Conservation (phyloP, 37 sponge, comb jelly and placozoan species). For the Spongilla lacustris region DNA sequence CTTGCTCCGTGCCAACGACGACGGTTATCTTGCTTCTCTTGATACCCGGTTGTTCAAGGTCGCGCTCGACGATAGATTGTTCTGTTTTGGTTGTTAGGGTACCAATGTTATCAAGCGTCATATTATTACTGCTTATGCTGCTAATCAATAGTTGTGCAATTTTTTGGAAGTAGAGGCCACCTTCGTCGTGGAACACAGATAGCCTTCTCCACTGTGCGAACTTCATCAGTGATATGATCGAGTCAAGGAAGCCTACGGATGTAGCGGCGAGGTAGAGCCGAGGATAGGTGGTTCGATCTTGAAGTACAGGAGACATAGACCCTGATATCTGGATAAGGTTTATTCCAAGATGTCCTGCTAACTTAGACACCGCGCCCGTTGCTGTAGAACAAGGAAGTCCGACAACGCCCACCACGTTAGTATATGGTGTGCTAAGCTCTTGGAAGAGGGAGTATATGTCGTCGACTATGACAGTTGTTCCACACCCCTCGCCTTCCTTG, state of each 20-base stretch:
- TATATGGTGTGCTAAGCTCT: neutral
- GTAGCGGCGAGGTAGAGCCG: slow-evolving; percentile 7
- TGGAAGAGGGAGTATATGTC: neutral
- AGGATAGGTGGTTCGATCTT: neutral
- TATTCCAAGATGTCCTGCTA: slow-evolving; percentile 1
- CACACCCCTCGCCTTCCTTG: slow-evolving; percentile 27
- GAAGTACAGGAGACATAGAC: slow-evolving; percentile 26
- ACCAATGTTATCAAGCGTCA: neutral
- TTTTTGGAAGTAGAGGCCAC: neutral
- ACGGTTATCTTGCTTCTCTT: slow-evolving; percentile 17
- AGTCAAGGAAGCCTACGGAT: slow-evolving; percentile 6
- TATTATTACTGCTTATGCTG: neutral
- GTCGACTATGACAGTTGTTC: neutral
- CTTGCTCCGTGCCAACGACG: neutral
- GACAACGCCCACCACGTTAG: slow-evolving; percentile 23
- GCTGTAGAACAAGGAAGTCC: slow-evolving; percentile 36
- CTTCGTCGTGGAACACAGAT: neutral
- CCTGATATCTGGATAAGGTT: slow-evolving; percentile 26
- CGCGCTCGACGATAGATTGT: neutral
- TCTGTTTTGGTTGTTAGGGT: neutral
- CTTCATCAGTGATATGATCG: slow-evolving; percentile 28
- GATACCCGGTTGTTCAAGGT: neutral
- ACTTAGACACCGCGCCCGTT: slow-evolving; percentile 3
- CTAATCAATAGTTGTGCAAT: slow-evolving; percentile 9
- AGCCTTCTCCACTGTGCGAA: slow-evolving; percentile 16